These are phyloP conservation scores for Hemiprocne comata DNA, from an alignment of 2,113 vertebrate genomes.

Conservation along the genomic window DNA sequence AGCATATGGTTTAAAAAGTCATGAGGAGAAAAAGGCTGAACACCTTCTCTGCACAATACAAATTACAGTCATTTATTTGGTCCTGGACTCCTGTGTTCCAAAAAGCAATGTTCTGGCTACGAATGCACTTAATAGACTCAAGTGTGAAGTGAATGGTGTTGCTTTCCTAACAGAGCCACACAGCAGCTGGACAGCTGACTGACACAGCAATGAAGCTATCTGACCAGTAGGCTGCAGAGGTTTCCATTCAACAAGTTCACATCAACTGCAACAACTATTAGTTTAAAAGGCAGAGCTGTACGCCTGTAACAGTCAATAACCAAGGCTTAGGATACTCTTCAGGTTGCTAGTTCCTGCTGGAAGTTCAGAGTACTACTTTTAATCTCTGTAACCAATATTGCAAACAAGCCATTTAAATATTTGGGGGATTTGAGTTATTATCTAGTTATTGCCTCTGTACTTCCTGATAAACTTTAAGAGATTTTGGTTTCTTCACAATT, in stretches of 20 bases:
- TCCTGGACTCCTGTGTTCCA: neutral
- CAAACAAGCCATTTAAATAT: neutral
- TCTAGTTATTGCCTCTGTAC: neutral
- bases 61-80: too few relatives aligned
- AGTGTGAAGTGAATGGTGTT: neutral
- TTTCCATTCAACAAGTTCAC: neutral
- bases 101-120: neutral
- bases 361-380: neutral
- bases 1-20: neutral
- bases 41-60: too few relatives aligned
- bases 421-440: neutral
- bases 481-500: neutral
- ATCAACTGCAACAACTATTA: neutral
- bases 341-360: neutral
- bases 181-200: neutral
- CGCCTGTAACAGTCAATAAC: neutral
- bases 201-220: rapidly evolving
- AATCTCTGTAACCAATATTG: neutral
- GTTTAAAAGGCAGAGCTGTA: neutral
- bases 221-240: neutral
- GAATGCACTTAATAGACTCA: neutral
- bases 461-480: neutral
- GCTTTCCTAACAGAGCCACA: neutral
- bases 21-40: rapidly evolving
- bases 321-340: neutral